Conservation (phyloP, 2,888 invertebrate genomes). For the Drosophila multiciliata region DNA sequence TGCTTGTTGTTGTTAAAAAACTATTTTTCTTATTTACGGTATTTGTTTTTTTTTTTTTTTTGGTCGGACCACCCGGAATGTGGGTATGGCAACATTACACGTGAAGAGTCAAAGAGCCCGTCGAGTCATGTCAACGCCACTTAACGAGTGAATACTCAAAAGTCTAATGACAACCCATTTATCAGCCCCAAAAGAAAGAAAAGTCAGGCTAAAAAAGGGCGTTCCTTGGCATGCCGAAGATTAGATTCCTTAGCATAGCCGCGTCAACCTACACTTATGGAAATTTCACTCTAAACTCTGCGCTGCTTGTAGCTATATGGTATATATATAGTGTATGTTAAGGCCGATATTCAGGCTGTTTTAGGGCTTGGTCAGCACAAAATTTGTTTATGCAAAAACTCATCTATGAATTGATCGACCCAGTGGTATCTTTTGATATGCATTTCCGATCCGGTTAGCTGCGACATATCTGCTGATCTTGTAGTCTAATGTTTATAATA, state of each 20-base stretch:
- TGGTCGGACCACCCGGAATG: slow-evolving; percentile 10
- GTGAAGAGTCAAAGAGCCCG: slow-evolving; percentile 37
- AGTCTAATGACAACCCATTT: slow-evolving; percentile 27
- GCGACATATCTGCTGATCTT: neutral
- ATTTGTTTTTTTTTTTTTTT: slow-evolving; percentile 5
- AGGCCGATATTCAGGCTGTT: neutral
- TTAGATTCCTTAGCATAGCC: neutral
- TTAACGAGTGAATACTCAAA: slow-evolving; percentile 21
- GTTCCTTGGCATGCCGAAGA: neutral
- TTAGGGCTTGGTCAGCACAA: neutral
- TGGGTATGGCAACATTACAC: slow-evolving; percentile 26
- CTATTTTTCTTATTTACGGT: slow-evolving; percentile 82
- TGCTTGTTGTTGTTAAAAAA: slow-evolving; percentile 69
- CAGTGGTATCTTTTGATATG: neutral
- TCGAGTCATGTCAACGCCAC: slow-evolving; percentile 52
- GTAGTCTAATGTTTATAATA: neutral
- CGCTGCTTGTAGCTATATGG: neutral
- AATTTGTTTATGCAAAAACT: neutral
- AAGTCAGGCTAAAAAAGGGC: neutral
- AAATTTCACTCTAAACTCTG: neutral
- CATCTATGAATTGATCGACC: neutral
- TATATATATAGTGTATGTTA: neutral
- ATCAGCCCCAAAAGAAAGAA: slow-evolving; percentile 17
- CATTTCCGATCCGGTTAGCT: neutral
- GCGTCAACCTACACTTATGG: neutral